A percentile compares a stretch with the other conserved stretches of the same genome.
Conservation (phyloP, 2,797 vertebrate genomes). For the Oreortyx pictus region DNA sequence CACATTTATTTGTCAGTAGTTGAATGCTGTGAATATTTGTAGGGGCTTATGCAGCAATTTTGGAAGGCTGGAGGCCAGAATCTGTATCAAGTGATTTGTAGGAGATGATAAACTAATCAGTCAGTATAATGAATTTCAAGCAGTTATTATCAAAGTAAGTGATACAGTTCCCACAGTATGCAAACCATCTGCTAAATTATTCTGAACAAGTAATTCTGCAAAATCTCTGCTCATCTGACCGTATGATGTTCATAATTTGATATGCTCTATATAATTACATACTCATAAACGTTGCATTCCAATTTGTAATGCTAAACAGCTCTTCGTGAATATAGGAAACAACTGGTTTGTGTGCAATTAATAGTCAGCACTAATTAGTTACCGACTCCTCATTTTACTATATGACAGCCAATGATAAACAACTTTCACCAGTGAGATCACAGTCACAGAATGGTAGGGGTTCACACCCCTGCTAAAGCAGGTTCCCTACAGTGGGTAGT, state of each 20-base stretch:
- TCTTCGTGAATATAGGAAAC: not conserved
- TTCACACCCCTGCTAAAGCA: too few species aligned
- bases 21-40: not conserved
- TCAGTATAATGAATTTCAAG: not conserved
- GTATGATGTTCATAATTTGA: not conserved
- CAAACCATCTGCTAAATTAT: not conserved
- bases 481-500: too few species aligned
- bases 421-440: not conserved
- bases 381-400: not conserved
- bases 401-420: not conserved
- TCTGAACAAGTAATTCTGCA: not conserved
- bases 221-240: not conserved
- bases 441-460: too few species aligned
- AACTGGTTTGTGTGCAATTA: not conserved
- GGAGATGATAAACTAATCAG: not conserved
- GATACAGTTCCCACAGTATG: not conserved
- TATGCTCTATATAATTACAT: conserved; percentile 6
- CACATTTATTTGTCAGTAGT: not conserved
- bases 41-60: not conserved
- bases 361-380: not conserved
- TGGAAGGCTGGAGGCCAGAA: not conserved
- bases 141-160: not conserved
- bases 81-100: not conserved
- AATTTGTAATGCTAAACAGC: not conserved
- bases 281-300: not conserved